Evolutionary conservation across 2,888 invertebrate species (phyloP).

Genomic region (Athalia rosae): DNA sequence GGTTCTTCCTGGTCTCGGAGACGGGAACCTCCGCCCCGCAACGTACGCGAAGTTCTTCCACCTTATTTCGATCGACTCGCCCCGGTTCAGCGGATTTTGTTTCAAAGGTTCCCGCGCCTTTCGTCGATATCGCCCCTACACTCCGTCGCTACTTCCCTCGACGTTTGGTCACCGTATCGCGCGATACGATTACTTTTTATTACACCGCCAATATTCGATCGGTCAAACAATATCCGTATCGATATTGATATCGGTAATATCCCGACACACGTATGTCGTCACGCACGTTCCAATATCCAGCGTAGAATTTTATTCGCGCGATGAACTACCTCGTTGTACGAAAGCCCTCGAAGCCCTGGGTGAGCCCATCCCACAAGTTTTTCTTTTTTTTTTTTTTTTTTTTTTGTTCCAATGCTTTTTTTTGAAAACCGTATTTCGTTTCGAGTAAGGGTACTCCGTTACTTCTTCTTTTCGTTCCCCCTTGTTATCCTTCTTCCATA

Average conservation of each 20-base stretch:
- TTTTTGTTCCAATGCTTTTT: not conserved
- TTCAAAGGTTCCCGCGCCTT: conserved; percentile 7
- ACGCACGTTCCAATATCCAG: not conserved
- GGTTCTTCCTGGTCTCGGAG: conserved; percentile 19
- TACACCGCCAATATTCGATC: conserved; percentile 62
- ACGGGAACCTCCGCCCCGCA: not conserved
- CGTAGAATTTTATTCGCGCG: too few species aligned
- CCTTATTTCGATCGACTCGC: conserved; percentile 23
- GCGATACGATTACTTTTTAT: conserved; percentile 64
- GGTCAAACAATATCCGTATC: conserved; percentile 36
- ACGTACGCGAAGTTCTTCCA: not conserved
- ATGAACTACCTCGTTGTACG: not conserved
- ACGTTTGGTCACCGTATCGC: conserved; percentile 29
- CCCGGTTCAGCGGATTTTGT: conserved; percentile 34
- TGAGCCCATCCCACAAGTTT: not conserved
- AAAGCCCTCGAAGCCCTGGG: too few species aligned
- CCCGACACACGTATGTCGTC: not conserved
- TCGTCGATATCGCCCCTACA: not conserved
- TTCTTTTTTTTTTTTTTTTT: conserved; percentile 20
- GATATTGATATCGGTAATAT: conserved; percentile 20
- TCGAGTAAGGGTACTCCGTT: not conserved
- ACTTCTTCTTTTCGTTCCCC: not conserved
- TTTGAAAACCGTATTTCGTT: not conserved
- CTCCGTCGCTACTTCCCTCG: conserved; percentile 49
- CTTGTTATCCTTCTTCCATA: not conserved